phyloP scores from a whole-genome alignment of 2,113 vertebrate species.

The Phaethon lepturus region DNA sequence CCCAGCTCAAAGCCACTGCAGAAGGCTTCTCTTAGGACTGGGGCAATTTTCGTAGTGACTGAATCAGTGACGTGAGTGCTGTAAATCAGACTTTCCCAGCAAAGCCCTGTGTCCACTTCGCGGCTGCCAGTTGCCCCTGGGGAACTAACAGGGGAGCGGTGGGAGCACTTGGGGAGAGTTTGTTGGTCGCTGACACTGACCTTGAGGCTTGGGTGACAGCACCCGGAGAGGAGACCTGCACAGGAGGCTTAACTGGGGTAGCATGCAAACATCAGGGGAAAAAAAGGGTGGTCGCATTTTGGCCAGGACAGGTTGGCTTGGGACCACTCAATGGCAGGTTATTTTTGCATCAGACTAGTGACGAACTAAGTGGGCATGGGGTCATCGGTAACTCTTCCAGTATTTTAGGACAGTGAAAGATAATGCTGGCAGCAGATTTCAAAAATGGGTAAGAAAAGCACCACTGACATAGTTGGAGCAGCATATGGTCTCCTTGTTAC shows the following conservation, averaged over 20 bases:
- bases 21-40: background rate
- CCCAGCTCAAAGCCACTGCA: background rate
- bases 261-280: background rate
- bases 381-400: background rate
- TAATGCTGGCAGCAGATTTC: background rate
- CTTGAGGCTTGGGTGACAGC: background rate
- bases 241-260: background rate
- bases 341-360: background rate
- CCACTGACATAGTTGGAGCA: background rate
- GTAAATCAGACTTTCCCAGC: background rate
- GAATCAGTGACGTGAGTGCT: background rate
- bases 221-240: background rate
- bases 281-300: background rate
- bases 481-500: background rate
- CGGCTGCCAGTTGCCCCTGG: background rate
- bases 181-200: background rate
- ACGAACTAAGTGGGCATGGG: background rate
- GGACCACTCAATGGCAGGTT: background rate
- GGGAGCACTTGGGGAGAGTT: background rate
- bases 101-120: background rate
- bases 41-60: background rate
- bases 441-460: background rate
- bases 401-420: background rate
- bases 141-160: accelerated
- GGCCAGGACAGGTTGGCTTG: background rate